Conservation (phyloP, 2,797 vertebrate species). For the Darevskia mixta region DNA sequence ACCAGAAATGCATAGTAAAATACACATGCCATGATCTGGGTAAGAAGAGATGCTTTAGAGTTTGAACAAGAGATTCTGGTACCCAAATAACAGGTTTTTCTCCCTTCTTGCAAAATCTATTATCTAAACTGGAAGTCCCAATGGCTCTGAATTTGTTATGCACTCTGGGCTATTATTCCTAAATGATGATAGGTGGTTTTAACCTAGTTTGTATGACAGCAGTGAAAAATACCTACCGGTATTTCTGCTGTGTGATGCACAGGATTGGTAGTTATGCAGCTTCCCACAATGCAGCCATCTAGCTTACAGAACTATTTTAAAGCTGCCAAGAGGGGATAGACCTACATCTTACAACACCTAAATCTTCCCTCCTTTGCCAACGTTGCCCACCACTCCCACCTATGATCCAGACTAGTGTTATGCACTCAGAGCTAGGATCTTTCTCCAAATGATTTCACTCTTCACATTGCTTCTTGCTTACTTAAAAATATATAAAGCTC, state of each 20-base stretch:
- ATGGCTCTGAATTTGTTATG: not conserved
- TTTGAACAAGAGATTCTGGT: constrained; percentile 30
- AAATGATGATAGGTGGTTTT: constrained; percentile 17
- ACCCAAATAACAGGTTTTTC: not conserved
- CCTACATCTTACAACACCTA: not conserved
- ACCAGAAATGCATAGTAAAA: not conserved
- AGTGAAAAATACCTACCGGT: not conserved
- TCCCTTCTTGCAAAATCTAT: constrained; percentile 25
- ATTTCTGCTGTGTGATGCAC: not conserved
- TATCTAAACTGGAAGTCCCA: constrained; percentile 5
- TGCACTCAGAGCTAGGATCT: accelerated
- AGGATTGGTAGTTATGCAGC: constrained; percentile 8
- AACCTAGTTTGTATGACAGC: accelerated
- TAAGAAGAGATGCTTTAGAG: constrained; percentile 21
- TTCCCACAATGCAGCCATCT: not conserved
- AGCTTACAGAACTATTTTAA: constrained; percentile 34
- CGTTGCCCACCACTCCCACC: not conserved
- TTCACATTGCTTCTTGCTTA: constrained; percentile 14
- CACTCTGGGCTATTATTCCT: not conserved
- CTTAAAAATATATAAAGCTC: not conserved
- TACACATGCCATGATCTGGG: constrained; percentile 15
- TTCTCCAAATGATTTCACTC: not conserved
- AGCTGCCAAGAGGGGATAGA: not conserved
- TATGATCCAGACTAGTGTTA: not conserved
- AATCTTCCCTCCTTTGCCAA: not conserved